These are phyloP conservation scores for Leptothorax acervorum DNA, from an alignment of 2,888 invertebrate species.

Conservation along the genomic window DNA sequence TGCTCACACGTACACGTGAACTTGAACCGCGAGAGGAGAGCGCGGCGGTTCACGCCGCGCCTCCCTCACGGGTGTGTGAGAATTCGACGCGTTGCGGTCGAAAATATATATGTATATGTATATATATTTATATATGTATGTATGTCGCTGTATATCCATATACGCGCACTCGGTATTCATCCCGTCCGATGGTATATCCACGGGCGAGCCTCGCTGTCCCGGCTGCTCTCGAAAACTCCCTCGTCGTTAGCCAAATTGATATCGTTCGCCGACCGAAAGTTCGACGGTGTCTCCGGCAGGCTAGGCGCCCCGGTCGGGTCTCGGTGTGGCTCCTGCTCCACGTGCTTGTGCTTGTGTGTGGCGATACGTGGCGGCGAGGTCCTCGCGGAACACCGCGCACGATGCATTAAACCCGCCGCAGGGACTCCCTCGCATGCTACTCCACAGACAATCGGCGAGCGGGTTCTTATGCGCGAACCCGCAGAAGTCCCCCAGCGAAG, in stretches of 20 bases:
- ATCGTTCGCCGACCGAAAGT: constrained; percentile 72
- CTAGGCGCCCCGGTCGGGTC: neutral
- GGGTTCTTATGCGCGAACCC: constrained; percentile 13
- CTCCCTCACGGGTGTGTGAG: neutral
- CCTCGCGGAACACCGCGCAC: neutral
- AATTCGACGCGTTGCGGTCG: constrained; percentile 31
- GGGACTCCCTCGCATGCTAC: neutral
- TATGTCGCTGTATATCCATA: neutral
- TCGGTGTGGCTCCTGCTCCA: neutral
- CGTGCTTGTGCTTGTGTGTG: neutral
- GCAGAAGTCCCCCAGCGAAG: neutral
- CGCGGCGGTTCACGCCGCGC: neutral
- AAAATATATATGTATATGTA: constrained; percentile 41
- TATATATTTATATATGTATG: constrained; percentile 5
- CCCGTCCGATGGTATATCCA: neutral
- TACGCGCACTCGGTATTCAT: constrained; percentile 53
- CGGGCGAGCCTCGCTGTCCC: constrained; percentile 5
- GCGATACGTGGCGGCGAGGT: constrained; percentile 13
- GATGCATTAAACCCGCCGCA: constrained; percentile 25
- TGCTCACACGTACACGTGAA: constrained; percentile 52
- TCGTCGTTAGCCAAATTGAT: constrained; percentile 79
- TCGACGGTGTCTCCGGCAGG: constrained; percentile 54
- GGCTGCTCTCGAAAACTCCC: constrained; percentile 61
- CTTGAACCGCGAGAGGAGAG: constrained; percentile 37
- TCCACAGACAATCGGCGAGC: constrained; percentile 16